phyloP scores from a whole-genome alignment of 1,140 invertebrate genomes.

The Nixonia krombeini region DNA sequence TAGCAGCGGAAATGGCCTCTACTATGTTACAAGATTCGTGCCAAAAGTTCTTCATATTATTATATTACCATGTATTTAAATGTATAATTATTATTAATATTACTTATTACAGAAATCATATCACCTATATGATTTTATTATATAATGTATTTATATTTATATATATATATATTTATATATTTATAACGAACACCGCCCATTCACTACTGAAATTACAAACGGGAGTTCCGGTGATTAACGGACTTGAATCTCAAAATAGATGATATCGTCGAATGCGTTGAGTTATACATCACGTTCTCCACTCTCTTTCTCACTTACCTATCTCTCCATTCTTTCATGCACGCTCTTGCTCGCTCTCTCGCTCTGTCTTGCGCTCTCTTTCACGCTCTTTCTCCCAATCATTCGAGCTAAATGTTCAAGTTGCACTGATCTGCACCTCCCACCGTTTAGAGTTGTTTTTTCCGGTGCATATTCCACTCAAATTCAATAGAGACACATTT shows the following conservation, averaged over 20 bases:
- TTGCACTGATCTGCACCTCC: conserved; percentile 57
- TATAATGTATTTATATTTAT: conserved; percentile 61
- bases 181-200: conserved; percentile 72
- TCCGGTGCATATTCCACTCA: conserved; percentile 59
- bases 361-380: too few species aligned
- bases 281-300: conserved; percentile 42
- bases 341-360: conserved; percentile 8
- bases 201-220: conserved; percentile 71
- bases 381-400: conserved; percentile 40
- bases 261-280: conserved; percentile 65
- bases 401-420: conserved; percentile 60
- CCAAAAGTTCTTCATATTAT: conserved; percentile 62
- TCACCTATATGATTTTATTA: conserved; percentile 61
- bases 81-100: conserved; percentile 57
- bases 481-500: conserved; percentile 65
- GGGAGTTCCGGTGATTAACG: conserved; percentile 54
- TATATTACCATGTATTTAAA: conserved; percentile 52
- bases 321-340: conserved; percentile 11
- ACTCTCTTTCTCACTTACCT: conserved; percentile 9
- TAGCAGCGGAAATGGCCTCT: conserved; percentile 69
- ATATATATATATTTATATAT: conserved; percentile 66
- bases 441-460: conserved; percentile 58
- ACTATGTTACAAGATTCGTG: conserved; percentile 71
- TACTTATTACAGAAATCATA: conserved; percentile 69
- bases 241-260: conserved; percentile 59